A percentile compares a stretch with the other conserved stretches of the same genome.
phyloP scores from a whole-genome alignment of 2,888 invertebrate genomes.

The Limenitis camilla region DNA sequence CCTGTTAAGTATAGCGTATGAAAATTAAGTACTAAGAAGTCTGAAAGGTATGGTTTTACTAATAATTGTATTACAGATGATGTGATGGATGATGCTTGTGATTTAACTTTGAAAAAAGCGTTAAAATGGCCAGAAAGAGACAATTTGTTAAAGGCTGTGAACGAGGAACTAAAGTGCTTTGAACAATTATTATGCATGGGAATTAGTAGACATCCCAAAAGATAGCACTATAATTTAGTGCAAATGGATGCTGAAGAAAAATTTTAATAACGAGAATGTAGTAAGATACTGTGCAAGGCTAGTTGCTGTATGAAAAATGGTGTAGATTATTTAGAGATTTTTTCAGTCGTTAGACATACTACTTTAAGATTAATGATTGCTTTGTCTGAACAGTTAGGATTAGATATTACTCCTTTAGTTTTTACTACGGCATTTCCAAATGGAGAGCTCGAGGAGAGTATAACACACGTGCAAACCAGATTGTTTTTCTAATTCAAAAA shows the following conservation, averaged over 20 bases:
- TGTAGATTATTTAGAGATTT: conserved; percentile 18
- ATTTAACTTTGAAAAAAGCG: conserved; percentile 10
- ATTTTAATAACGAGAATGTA: conserved; percentile 11
- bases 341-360: conserved; percentile 18
- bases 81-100: neutral
- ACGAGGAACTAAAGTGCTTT: conserved; percentile 21
- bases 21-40: neutral
- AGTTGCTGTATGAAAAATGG: conserved; percentile 17
- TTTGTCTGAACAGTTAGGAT: conserved; percentile 12
- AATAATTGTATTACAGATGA: conserved; percentile 1
- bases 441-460: conserved; percentile 2
- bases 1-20: neutral
- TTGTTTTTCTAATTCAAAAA: neutral
- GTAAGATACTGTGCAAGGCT: conserved; percentile 15
- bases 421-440: neutral
- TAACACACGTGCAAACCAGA: neutral
- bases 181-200: conserved; percentile 22
- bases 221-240: conserved; percentile 11
- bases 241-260: conserved; percentile 17
- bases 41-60: conserved; percentile 15
- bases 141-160: conserved; percentile 17
- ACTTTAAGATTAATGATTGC: conserved; percentile 19
- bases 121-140: conserved; percentile 15
- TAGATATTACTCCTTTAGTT: neutral
- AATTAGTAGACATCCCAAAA: conserved; percentile 3